Conservation (phyloP, 64 coral and sea anemone species). For the Cladopsammia gracilis region DNA sequence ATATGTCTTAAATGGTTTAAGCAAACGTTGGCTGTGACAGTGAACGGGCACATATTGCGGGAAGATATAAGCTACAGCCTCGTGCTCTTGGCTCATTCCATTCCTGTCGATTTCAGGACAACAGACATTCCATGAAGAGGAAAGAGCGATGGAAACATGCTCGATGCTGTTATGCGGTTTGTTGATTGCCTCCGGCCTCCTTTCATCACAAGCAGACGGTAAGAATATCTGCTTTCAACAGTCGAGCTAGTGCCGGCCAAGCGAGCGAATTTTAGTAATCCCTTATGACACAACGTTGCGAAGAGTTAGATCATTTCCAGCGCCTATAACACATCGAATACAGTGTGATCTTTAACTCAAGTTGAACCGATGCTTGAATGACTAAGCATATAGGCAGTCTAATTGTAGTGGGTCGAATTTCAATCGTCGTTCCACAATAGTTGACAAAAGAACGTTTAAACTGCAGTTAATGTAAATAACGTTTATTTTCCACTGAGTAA, state of each 20-base stretch:
- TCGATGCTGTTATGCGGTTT: slow-evolving; percentile 73
- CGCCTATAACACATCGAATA: background rate
- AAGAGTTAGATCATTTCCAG: background rate
- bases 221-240: slow-evolving; percentile 60
- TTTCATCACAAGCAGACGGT: slow-evolving; percentile 58
- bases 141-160: slow-evolving; percentile 72
- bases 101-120: slow-evolving; percentile 46
- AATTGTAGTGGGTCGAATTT: background rate
- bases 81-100: background rate
- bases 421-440: background rate
- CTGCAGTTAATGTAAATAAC: slow-evolving; percentile 59
- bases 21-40: slow-evolving; percentile 59
- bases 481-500: slow-evolving; percentile 21
- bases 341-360: background rate
- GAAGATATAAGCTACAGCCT: slow-evolving; percentile 47
- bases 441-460: slow-evolving; percentile 83
- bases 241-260: background rate
- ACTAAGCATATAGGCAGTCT: background rate
- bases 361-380: background rate
- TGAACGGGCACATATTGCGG: slow-evolving; percentile 58
- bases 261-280: background rate
- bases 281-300: background rate
- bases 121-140: slow-evolving; percentile 60
- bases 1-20: slow-evolving; percentile 87
- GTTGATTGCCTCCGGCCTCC: slow-evolving; percentile 54